A percentile compares a stretch with the other conserved stretches of the same genome.
Evolutionary conservation across 2,113 vertebrate genomes (phyloP).

Genomic region (Xenopus laevis): DNA sequence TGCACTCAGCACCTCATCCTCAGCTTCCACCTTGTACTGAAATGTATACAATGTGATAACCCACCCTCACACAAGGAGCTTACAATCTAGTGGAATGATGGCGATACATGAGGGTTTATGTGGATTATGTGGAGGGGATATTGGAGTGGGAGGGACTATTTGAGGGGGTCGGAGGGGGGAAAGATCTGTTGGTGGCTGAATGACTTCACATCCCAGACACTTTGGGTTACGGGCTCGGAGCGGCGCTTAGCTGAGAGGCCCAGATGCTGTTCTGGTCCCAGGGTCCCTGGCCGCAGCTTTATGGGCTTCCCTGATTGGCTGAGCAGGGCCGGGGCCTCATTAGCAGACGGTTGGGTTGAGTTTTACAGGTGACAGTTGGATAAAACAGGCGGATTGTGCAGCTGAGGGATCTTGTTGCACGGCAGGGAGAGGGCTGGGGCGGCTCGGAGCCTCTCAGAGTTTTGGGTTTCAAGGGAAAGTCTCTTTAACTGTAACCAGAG

Average conservation of each 20-base stretch:
- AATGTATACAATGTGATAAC: no score
- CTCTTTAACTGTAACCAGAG: conserved; percentile 21
- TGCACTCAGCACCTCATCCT: no score
- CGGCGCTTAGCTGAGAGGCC: background rate
- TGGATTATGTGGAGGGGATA: background rate
- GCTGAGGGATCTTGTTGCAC: background rate
- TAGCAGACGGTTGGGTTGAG: no score
- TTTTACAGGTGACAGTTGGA: conserved; percentile 6
- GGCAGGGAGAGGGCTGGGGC: background rate
- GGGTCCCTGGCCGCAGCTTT: no score
- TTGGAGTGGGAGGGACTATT: background rate
- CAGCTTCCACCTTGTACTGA: no score
- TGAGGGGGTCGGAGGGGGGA: background rate
- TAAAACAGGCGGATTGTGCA: background rate
- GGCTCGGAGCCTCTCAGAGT: background rate
- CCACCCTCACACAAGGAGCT: no score
- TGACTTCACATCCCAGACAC: background rate
- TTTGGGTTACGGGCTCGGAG: background rate
- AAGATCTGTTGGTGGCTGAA: background rate
- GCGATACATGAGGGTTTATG: background rate
- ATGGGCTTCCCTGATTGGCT: no score
- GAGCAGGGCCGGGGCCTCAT: no score
- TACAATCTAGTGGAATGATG: no score
- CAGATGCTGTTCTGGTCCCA: background rate
- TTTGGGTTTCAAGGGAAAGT: conserved; percentile 18